These are phyloP conservation scores for Urocitellus parryii DNA, from an alignment of 2,113 vertebrate species.

Conservation along the genomic window DNA sequence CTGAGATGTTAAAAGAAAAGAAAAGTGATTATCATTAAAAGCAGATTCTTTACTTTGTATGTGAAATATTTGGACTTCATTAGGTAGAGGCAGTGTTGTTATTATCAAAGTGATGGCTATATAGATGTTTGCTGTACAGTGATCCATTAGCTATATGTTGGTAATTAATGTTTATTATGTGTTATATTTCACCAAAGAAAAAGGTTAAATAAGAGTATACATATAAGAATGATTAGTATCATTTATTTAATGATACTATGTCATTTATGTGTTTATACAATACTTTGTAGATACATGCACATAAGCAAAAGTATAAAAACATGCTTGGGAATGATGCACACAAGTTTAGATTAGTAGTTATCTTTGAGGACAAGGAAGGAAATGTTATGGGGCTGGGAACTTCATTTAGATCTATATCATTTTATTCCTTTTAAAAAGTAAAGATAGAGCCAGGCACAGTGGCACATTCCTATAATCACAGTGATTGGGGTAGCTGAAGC, in stretches of 20 bases:
- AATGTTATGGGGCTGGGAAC: background rate
- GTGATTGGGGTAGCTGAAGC: background rate
- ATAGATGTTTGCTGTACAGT: background rate
- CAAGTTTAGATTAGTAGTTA: background rate
- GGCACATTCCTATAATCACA: background rate
- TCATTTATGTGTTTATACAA: background rate
- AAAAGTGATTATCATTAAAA: background rate
- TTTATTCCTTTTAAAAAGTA: conserved; percentile 12
- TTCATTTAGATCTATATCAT: background rate
- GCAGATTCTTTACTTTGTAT: background rate
- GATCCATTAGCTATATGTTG: background rate
- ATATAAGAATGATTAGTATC: background rate
- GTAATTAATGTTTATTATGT: background rate
- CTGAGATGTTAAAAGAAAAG: background rate
- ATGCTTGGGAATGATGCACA: background rate
- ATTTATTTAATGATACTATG: background rate
- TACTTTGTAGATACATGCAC: background rate
- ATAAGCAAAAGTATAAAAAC: background rate
- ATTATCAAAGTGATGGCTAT: background rate
- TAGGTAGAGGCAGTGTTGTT: background rate
- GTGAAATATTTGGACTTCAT: background rate
- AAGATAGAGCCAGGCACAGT: background rate
- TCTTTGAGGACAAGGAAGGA: background rate
- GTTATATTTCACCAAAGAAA: conserved; percentile 27
- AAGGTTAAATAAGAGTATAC: background rate